Evolutionary conservation across 2,888 invertebrate species (phyloP).

Genomic region (Buathra laborator): DNA sequence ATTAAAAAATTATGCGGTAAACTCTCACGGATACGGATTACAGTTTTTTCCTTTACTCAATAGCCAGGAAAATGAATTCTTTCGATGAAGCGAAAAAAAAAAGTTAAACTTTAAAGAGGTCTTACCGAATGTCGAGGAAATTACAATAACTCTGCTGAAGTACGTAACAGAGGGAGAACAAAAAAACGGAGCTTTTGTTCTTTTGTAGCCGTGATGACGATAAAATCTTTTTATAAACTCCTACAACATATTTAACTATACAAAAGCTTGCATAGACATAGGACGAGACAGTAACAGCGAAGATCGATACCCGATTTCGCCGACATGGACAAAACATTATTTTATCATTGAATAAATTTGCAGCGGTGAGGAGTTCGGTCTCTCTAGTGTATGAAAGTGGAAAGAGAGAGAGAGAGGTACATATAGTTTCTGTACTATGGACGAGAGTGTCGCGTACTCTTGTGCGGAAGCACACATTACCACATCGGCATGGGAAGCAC

Average conservation of each 20-base stretch:
- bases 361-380: constrained; percentile 19
- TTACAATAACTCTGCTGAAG: neutral
- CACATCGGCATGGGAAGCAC: neutral
- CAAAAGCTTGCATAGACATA: neutral
- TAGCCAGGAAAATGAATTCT: neutral
- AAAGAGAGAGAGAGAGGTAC: neutral
- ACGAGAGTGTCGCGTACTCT: constrained; percentile 3
- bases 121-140: neutral
- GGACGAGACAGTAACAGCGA: neutral
- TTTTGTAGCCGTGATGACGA: neutral
- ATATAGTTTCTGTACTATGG: constrained; percentile 21
- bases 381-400: constrained; percentile 8
- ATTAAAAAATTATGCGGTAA: too few species aligned
- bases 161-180: neutral
- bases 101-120: neutral
- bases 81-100: neutral
- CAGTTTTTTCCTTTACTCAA: neutral
- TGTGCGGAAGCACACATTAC: constrained; percentile 13
- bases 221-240: neutral
- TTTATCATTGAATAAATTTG: constrained; percentile 51
- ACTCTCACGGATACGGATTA: too few species aligned
- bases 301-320: constrained; percentile 34
- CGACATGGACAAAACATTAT: constrained; percentile 42
- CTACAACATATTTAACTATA: neutral
- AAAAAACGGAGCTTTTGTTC: neutral